Percentiles rank a stretch among this genome's conserved stretches.
These are phyloP conservation scores for Epinephelus moara DNA, from an alignment of 2,113 vertebrate genomes.

Conservation along the genomic window DNA sequence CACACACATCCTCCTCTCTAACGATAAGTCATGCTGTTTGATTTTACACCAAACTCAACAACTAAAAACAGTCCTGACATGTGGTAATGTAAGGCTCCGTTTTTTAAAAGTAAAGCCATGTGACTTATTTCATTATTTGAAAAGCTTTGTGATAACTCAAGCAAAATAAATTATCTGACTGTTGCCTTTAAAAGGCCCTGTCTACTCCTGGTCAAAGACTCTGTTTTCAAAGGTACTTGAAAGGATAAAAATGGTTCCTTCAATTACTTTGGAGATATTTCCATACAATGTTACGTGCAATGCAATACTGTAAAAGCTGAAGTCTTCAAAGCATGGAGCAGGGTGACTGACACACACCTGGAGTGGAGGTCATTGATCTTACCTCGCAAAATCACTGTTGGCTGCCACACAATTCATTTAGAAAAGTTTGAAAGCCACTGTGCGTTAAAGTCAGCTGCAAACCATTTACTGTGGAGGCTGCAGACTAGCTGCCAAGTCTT, in stretches of 20 bases:
- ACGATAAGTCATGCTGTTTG: not conserved
- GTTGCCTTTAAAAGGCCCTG: not conserved
- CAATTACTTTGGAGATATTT: slow-evolving; percentile 27
- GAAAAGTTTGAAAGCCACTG: slow-evolving; percentile 62
- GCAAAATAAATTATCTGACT: not conserved
- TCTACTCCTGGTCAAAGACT: not conserved
- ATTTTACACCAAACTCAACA: slow-evolving; percentile 20
- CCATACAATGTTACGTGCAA: not conserved
- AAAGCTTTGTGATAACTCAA: not conserved
- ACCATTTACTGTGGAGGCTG: slow-evolving; percentile 69
- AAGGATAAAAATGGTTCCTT: slow-evolving; percentile 5
- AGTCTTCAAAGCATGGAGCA: not conserved
- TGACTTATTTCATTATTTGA: not conserved
- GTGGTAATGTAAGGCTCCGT: not conserved
- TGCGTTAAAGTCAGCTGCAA: slow-evolving; percentile 73
- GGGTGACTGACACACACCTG: slow-evolving; percentile 29
- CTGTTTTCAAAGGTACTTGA: slow-evolving; percentile 5
- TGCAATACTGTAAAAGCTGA: slow-evolving; percentile 11
- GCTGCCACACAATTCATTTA: slow-evolving; percentile 61
- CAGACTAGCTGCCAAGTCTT: slow-evolving; percentile 72
- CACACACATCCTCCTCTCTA: not conserved
- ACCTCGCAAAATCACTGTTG: slow-evolving; percentile 48
- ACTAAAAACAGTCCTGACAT: not conserved
- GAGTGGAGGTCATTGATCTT: slow-evolving; percentile 47
- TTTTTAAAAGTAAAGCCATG: slow-evolving; percentile 7